Evolutionary conservation across 53 echinoderm and acorn worm genomes (phyloP).

Genomic region (Zoroaster sp.): DNA sequence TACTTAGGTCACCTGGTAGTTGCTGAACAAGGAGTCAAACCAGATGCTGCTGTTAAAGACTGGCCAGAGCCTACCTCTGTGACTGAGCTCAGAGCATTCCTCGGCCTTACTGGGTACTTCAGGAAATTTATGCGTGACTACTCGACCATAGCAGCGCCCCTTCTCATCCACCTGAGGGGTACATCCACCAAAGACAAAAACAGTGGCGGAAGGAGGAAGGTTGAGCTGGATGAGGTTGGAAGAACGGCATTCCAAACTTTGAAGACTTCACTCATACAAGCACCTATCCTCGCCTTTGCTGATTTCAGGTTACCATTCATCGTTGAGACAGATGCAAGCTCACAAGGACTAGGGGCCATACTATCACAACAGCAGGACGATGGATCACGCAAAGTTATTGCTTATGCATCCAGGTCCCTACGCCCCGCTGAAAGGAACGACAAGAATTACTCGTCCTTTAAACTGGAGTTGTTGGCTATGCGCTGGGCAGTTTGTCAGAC

Average conservation of each 20-base stretch:
- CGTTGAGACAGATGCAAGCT: slow-evolving; percentile 54
- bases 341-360: slow-evolving; percentile 28
- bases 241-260: slow-evolving; percentile 17
- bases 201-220: not conserved
- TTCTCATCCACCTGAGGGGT: not conserved
- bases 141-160: slow-evolving; percentile 41
- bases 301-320: slow-evolving; percentile 42
- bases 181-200: not conserved
- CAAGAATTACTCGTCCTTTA: slow-evolving; percentile 43
- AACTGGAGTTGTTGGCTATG: slow-evolving; percentile 51
- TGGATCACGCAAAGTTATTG: not conserved
- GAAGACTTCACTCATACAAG: not conserved
- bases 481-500: slow-evolving; percentile 46
- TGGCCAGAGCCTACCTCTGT: slow-evolving; percentile 59
- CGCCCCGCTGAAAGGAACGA: slow-evolving; percentile 13
- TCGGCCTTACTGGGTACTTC: slow-evolving; percentile 61
- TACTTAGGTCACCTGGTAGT: slow-evolving; percentile 60
- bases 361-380: slow-evolving; percentile 29
- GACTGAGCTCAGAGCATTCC: slow-evolving; percentile 50
- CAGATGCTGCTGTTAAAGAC: slow-evolving; percentile 39
- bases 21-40: slow-evolving; percentile 13
- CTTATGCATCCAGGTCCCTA: slow-evolving; percentile 32
- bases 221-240: not conserved
- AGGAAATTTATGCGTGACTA: slow-evolving; percentile 49
- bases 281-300: slow-evolving; percentile 46